These are phyloP conservation scores for Labia minor DNA, from an alignment of 2,888 invertebrate species.

Conservation along the genomic window DNA sequence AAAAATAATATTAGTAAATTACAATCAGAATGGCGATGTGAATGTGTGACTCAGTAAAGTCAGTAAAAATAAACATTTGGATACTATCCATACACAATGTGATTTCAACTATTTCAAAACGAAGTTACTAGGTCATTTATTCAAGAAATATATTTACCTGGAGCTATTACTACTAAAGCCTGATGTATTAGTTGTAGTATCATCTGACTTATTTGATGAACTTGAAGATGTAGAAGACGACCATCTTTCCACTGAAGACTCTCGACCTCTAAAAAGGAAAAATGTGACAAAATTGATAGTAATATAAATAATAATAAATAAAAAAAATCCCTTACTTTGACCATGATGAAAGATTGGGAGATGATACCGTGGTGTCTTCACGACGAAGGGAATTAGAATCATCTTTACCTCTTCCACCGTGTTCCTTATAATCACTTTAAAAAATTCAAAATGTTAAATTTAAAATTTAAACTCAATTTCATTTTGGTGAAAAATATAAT, in stretches of 20 bases:
- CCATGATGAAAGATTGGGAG: conserved; percentile 59
- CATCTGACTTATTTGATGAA: background rate
- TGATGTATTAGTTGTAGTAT: background rate
- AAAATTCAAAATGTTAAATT: no score
- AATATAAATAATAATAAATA: background rate
- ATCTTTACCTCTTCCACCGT: conserved; percentile 61
- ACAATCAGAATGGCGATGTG: no score
- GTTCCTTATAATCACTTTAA: conserved; percentile 76
- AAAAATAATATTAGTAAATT: no score
- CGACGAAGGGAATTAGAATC: conserved; percentile 38
- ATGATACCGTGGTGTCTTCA: conserved; percentile 56
- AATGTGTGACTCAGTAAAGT: background rate
- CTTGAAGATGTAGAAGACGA: background rate
- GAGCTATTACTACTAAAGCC: background rate
- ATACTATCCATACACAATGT: background rate
- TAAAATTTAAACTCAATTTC: no score
- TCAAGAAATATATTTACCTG: background rate
- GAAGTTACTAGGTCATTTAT: background rate
- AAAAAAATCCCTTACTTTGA: conserved; percentile 20
- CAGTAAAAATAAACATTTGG: conserved; percentile 6
- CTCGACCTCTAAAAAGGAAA: background rate
- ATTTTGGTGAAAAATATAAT: no score
- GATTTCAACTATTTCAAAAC: background rate
- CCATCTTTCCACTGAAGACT: background rate
- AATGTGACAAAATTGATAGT: no score